Base-by-base conservation (phyloP, 2,797 vertebrate species). In the Scolopax bukidnonensis region DNA sequence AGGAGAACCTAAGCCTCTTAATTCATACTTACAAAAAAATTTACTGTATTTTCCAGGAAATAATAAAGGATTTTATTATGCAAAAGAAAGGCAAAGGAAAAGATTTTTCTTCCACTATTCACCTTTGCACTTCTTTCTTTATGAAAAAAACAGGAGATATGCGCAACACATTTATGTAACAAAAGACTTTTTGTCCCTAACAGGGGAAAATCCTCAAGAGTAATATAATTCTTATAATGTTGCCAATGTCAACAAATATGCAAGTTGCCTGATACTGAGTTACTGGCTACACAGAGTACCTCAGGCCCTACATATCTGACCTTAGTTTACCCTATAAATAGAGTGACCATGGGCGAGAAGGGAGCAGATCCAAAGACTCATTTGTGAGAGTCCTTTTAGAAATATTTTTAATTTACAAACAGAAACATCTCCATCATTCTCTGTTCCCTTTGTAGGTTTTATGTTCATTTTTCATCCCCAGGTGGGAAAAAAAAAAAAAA, bases 191-290 rank as follows among this genome's bases (percentile, higher is more conserved):
- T 83, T 96, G 36, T 87, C 82, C 33, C 40, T 83, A 87, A 71
- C 15, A 83, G 21, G 16, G 54, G 36, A 86, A 95, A 94, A 82
- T 70, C 20, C 87, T 89, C 75, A 74, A 70, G 81, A 76, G 67
- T 59, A 82, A 63, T 45, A 25, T 17, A 82, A 85, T 59, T 79
- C 59, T 76, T 45, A 45, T 3, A 84, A 94, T 4, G 13, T 24
- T 90, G 92, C 81, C 86, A 95, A 23, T 47, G 38, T 89, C 88
- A 95, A 93, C 84, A 94, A 80, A 57, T 38, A 17, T 5, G 20
- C 38, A 73, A 83, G 40, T 12, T 81, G 75, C 60, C 60, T 77
- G 80, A 84, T 70, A 38, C 30, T 53, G 43, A 93, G 36, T 90
- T 92, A 41, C 50, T 83, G 60, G 74, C 83, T 78, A 47, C 23